Conservation (phyloP, 2,113 vertebrate genomes). For the Entomyzon cyanotis region DNA sequence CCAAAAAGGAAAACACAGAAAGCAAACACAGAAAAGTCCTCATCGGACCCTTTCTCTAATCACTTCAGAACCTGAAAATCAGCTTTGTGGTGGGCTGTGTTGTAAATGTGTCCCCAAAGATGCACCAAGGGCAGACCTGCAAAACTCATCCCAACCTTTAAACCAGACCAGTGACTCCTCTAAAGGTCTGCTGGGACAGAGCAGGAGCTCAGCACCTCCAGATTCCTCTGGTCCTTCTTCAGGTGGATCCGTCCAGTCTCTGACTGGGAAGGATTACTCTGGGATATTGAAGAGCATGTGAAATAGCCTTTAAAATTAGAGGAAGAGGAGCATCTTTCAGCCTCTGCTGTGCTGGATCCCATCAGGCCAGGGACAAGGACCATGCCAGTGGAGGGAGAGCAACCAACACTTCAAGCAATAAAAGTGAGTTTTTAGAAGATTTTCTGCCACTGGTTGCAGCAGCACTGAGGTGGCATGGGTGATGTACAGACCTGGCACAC, state of each 20-base stretch:
- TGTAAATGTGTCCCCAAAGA: background rate
- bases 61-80: background rate
- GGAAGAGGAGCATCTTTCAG: background rate
- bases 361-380: fast-evolving
- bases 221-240: background rate
- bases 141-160: background rate
- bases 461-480: background rate
- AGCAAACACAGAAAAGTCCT: background rate
- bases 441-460: background rate
- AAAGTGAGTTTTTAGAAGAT: background rate
- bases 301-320: background rate
- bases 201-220: background rate
- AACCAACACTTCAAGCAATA: background rate
- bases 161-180: background rate
- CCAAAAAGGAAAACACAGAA: background rate
- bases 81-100: background rate
- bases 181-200: background rate
- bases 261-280: background rate
- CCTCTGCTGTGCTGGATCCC: background rate
- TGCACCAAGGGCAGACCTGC: background rate
- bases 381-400: background rate
- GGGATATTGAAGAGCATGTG: background rate
- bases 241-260: background rate
- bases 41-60: background rate
- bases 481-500: background rate